Evolutionary conservation across 2,797 vertebrate genomes (phyloP), one percentile per base, ranked within the genome.

Genomic region (Pipistrellus pipistrellus): DNA sequence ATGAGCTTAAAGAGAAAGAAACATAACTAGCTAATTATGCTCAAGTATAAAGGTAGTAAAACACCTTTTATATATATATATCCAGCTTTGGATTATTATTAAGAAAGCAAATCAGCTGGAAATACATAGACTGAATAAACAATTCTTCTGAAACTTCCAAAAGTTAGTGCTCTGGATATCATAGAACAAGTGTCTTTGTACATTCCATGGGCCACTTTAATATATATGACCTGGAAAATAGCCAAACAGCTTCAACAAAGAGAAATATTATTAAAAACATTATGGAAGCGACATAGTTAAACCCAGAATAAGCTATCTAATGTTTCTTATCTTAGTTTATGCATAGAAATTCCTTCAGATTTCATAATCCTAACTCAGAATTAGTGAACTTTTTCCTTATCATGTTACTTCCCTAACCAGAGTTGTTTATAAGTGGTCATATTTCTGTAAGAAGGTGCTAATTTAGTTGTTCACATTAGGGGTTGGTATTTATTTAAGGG

Each of bases 101-200:
- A 95, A 93, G 78, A 91, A 78, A 86, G 48, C 35, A 92, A 94
- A 90, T 88, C 38, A 92, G 62, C 68, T 88, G 32, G 95, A 95
- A 94, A 95, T 80, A 90, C 81, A 77, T 82, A 94, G 64, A 72
- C 32, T 59, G 32, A 81, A 88, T 80, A 46, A 72, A 27, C 9
- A 12, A 84, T 23, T 64, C 9, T 76, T 92, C 72, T 87, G 55
- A 95, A 93, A 78, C 46, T 83, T 90, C 66, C 77, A 80, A 91
- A 86, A 69, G 41, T 84, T 80, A n/a, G 8, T 71, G 80, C 66
- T 88, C 88, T 85, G 41, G 46, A 44, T 93, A 78, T 87, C 69
- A 72, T 69, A 72, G 71, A 81, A 73, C 32, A 92, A 88, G 13
- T 38, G 18, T 62, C 30, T 20, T 30, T 77, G 46, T 10, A n/a